Evolutionary conservation across 2,888 invertebrate species (phyloP).

Genomic region (Phengaris alcon): DNA sequence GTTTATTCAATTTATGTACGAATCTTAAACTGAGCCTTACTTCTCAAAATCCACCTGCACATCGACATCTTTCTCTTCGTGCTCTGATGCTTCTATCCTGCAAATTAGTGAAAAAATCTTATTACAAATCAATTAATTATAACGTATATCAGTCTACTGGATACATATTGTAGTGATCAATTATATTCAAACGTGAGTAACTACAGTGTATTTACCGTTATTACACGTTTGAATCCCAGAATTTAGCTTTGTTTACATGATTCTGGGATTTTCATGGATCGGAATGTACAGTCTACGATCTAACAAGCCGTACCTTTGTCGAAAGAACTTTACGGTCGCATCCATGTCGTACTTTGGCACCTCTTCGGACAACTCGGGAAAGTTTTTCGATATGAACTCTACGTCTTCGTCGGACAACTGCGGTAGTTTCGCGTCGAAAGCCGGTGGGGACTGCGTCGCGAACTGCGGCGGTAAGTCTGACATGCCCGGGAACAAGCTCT

Average conservation of each 20-base stretch:
- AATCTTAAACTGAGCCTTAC: conserved; percentile 48
- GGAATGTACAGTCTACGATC: too few species aligned
- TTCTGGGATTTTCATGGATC: too few species aligned
- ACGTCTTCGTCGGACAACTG: conserved; percentile 81
- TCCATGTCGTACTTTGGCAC: conserved; percentile 85
- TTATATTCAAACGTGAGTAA: too few species aligned
- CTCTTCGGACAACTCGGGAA: conserved; percentile 84
- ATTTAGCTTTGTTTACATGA: too few species aligned
- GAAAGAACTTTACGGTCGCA: conserved; percentile 85
- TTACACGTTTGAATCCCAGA: too few species aligned
- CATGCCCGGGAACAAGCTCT: conserved; percentile 93
- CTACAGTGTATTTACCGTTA: too few species aligned
- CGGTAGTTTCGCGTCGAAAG: conserved; percentile 87
- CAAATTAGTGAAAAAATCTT: conserved; percentile 35
- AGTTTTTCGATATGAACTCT: conserved; percentile 79
- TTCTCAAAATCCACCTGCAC: conserved; percentile 70
- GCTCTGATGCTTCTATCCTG: conserved; percentile 57
- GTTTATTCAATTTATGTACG: too few species aligned
- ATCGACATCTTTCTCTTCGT: conserved; percentile 59
- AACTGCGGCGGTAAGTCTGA: conserved; percentile 91
- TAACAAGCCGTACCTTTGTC: conserved; percentile 68
- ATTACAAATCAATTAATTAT: not conserved
- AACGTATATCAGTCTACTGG: not conserved
- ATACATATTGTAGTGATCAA: too few species aligned
- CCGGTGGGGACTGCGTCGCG: conserved; percentile 87